These are phyloP conservation scores for Artemisiospiza belli DNA, from an alignment of 2,113 vertebrate species.

Conservation along the genomic window DNA sequence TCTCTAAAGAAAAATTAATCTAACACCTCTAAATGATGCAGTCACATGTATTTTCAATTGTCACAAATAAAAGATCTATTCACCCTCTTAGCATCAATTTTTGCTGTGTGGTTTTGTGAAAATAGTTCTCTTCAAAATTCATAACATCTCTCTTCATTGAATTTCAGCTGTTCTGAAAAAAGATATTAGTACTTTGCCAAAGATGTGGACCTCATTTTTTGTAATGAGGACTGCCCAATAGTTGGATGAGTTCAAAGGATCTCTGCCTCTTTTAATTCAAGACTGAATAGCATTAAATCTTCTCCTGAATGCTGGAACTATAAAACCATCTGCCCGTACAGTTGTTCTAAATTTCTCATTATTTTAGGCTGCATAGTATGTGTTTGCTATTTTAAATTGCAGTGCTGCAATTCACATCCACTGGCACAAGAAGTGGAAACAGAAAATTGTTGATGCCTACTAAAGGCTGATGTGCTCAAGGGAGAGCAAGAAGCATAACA, in stretches of 20 bases:
- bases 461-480: neutral
- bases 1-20: conserved; percentile 33
- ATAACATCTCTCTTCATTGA: neutral
- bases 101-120: neutral
- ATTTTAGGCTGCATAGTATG: neutral
- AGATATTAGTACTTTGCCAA: neutral
- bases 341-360: conserved; percentile 23
- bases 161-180: neutral
- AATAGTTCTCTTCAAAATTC: conserved; percentile 14
- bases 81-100: neutral
- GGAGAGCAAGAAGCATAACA: neutral
- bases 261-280: conserved; percentile 2
- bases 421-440: neutral
- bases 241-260: conserved; percentile 12
- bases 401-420: neutral
- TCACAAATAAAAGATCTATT: neutral
- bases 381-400: conserved; percentile 23
- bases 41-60: conserved; percentile 20
- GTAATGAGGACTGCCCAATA: neutral
- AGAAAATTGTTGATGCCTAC: neutral
- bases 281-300: neutral
- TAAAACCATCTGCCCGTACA: neutral
- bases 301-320: neutral
- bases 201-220: neutral
- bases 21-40: neutral